Conservation (phyloP, 1,140 invertebrate genomes). For the Neocloeon triangulifer region DNA sequence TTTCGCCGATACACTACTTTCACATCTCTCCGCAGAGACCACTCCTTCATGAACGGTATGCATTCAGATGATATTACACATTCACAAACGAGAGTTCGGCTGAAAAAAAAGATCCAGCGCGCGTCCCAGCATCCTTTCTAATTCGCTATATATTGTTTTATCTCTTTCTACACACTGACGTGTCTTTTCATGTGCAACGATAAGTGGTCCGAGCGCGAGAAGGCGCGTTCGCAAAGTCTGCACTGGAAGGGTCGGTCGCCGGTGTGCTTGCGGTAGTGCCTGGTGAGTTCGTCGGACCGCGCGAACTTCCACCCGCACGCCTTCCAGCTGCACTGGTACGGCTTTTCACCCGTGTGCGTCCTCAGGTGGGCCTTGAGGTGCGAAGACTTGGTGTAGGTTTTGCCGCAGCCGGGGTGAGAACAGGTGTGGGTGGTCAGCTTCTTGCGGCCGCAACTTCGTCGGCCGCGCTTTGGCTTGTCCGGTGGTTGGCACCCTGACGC, state of each 20-base stretch:
- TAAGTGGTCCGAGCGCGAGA: slow-evolving; percentile 36
- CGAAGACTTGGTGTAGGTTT: slow-evolving; percentile 43
- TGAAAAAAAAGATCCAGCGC: too few relatives aligned
- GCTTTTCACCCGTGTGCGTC: slow-evolving; percentile 46
- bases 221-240: slow-evolving; percentile 29
- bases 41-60: too few relatives aligned
- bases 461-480: slow-evolving; percentile 14
- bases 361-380: slow-evolving; percentile 44
- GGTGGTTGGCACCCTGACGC: slow-evolving; percentile 2
- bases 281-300: slow-evolving; percentile 38
- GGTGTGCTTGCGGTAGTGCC: slow-evolving; percentile 32
- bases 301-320: slow-evolving; percentile 49
- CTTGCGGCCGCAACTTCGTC: slow-evolving; percentile 25
- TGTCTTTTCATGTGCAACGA: slow-evolving; percentile 40
- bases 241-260: slow-evolving; percentile 32
- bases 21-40: too few relatives aligned
- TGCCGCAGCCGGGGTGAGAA: slow-evolving; percentile 32
- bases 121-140: too few relatives aligned
- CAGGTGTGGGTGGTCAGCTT: slow-evolving; percentile 32
- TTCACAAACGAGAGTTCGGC: too few relatives aligned
- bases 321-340: slow-evolving; percentile 41
- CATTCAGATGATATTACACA: too few relatives aligned
- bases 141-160: too few relatives aligned
- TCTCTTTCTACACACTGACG: slow-evolving; percentile 17
- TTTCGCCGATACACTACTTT: too few relatives aligned